Evolutionary conservation across 2,888 invertebrate species (phyloP), one percentile per base, ranked within the genome.

Genomic region (Dicranocentrus wangi): DNA sequence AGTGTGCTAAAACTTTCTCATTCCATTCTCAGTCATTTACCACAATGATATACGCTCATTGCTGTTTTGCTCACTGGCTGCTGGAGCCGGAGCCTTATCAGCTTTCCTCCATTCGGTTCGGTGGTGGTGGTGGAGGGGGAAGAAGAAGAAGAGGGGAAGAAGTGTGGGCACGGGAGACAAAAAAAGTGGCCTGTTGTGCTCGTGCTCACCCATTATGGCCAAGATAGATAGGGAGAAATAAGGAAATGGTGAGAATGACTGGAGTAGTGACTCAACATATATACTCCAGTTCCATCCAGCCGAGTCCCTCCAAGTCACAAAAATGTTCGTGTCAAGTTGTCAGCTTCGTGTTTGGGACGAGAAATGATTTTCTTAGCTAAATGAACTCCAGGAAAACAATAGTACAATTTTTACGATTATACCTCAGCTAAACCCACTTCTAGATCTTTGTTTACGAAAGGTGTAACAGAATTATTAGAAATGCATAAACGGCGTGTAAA

Each of bases 31-130:
- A 77, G 77, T 70, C 77, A 77, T 77, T 77, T 77, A 77, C 61
- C 77, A 77, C 69, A 77, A 77, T 77, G 77, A 77, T 77, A 60
- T 77, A 77, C 77, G 77, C 63, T 69, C 77, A 77, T 77, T 77
- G 77, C 60, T 58, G n/a, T 10, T 55, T 53, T 53, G 51, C 53
- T 39, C 60, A 61, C 63, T 72, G n/a, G n/a, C n/a, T n/a, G n/a
- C n/a, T n/a, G n/a, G n/a, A n/a, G n/a, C 65, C 55, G 28, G 21
- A 61, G 53, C 43, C 75, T 75, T 75, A 75, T 75, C 75, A 75
- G 75, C 75, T 55, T 43, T 39, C 19, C 32, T 21, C 75, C 75
- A 75, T 65, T 66, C 75, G 53, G 25, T 28, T n/a, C n/a, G n/a
- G 60, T 8, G 21, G 39, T 60, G 3, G 51, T 61, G 32, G 63